Evolutionary conservation across 2,797 vertebrate genomes (phyloP), one percentile per base, ranked within the genome.

Genomic region (Hemibagrus guttatus): DNA sequence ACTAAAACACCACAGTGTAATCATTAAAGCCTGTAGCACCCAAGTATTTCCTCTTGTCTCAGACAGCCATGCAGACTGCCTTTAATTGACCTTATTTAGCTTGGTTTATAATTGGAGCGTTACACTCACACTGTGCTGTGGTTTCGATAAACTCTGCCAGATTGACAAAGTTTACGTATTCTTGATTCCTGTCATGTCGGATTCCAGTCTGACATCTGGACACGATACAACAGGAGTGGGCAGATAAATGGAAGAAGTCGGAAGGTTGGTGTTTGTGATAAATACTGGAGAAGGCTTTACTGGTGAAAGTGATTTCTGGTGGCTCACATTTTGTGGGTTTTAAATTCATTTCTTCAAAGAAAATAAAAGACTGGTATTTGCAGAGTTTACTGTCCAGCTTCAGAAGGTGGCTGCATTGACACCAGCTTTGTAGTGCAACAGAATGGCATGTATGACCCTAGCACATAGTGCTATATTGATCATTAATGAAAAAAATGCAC

Each of bases 1-100:
- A 35, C 59, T 35, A 26, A 85, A 85, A 69, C 17, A 35, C 63
- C 64, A 52, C 42, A 66, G 13, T 71, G 39, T 87, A 85, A 85
- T 88, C 86, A 87, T 81, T 81, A 82, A 58, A 84, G 83, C 82
- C 86, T 90, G 87, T 56, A 74, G 64, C 35, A 64, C 79, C 59
- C 2, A 84, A 86, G 87, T 64, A 82, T 87, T 89, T 90, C 90
- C 88, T 88, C 86, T 83, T 78, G 84, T 84, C 85, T 89, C 81
- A 66, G 81, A 86, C 61, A 81, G 59, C 28, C 66, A 19, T 26
- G n/a, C 74, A 87, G 84, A 86, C 81, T 83, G 84, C 21, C 68
- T 89, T 78, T 88, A 90, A 90, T 89, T 88, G 84, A 89, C 86
- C 85, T 90, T 89, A 90, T 88, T 90, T 89, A 89, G 83, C 75